Base-by-base conservation (phyloP, 1,140 invertebrate genomes). In the Calosoma granatense region DNA sequence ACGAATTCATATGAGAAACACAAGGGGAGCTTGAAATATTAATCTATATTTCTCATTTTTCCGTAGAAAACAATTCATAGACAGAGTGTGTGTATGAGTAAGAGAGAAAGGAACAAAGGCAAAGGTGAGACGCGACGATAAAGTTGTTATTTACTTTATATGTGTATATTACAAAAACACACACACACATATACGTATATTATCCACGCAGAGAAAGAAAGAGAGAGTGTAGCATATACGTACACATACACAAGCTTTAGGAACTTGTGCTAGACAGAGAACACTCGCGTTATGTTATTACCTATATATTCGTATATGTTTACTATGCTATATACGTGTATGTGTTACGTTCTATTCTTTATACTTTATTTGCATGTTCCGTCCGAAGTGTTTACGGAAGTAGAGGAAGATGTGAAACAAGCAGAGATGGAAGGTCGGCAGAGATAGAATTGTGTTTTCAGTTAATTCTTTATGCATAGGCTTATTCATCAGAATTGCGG, bases 1-100 rank as follows among this genome's bases (percentile, higher is more conserved):
- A 68, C 65, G 65, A 67, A 70, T 70, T 68, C 67, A 68, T 70
- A 67, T 68, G 67, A 64, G 68, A 67, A 67, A 63, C 65, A 67
- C 67, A 68, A 66, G 63, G 64, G 68, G 67, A 61, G 60, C 60
- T 63, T 68, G 65, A 70, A 70, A 68, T 67, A 70, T 70, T 68
- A 63, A 70, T 67, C 63, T 61, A 67, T 66, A 70, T 70, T 67
- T 68, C 66, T 67, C 68, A 67, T 70, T 70, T 63, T 63, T 67
- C 62, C 60, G 54, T 58, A 56, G 61, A 63, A 64, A 64, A 62
- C 62, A 63, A 63, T 63, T 62, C 61, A 62, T 61, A 61, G 43
- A 43, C 19, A 20, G 20, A 20, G 41, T 12, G 14, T 14, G 26
- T 30, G 14, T 30, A 6, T 30, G 4, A 47, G 41, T 12, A 6